phyloP scores from a whole-genome alignment of 2,113 vertebrate species.

The Loxodonta africana region DNA sequence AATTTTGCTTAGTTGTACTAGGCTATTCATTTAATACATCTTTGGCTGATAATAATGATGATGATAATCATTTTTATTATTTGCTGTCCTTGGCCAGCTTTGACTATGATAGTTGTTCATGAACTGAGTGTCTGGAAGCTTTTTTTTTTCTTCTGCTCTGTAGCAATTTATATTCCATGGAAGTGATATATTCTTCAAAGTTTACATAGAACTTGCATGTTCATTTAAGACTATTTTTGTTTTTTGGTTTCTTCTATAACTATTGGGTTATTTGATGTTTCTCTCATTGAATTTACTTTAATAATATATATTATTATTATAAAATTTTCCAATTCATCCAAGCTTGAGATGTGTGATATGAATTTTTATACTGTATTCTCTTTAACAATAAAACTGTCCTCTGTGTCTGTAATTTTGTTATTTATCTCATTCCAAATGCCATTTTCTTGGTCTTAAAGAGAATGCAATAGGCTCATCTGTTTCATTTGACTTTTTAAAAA shows the following conservation, averaged over 20 bases:
- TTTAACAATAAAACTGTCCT: neutral
- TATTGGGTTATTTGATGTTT: neutral
- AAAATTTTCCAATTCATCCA: neutral
- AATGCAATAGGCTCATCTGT: neutral
- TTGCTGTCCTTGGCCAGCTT: neutral
- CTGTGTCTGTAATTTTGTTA: neutral
- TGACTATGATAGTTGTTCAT: neutral
- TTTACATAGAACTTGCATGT: neutral
- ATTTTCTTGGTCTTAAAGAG: neutral
- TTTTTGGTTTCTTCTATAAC: neutral
- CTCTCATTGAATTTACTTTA: neutral
- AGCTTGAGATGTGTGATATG: too few species aligned
- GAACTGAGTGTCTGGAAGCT: neutral
- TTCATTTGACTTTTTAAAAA: neutral
- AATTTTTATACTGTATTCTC: neutral
- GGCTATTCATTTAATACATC: neutral
- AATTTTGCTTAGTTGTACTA: neutral
- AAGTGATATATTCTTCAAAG: neutral
- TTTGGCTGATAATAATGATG: neutral
- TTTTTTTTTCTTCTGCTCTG: neutral
- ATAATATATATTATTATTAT: neutral
- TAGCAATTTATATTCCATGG: neutral
- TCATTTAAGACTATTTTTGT: neutral
- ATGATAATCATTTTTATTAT: neutral
- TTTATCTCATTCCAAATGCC: neutral